Base-by-base conservation (phyloP, 1,140 invertebrate species). In the Polypedilum vanderplanki region DNA sequence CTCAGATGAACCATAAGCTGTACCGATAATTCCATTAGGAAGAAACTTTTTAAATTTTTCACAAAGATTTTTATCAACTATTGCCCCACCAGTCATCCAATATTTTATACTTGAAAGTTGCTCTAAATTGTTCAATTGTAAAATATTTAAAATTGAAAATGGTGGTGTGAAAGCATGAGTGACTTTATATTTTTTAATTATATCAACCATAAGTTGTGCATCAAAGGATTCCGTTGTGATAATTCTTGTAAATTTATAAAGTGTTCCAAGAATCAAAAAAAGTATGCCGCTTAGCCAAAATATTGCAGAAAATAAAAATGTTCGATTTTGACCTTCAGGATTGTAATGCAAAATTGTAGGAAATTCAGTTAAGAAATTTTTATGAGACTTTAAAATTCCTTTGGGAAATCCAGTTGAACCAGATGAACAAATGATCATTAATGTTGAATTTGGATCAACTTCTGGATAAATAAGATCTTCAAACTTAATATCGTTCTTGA, bases 391-490 rank as follows among this genome's bases (percentile, higher is more conserved):
- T 80, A 88, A 87, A 0, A 93, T 92, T 17, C 90, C 91, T 83
- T 94, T 94, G 0, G 93, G 91, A 15, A 88, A 79, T 65, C 93
- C 91, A 33, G 91, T 93, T 1, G 92, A 93, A 10, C 91, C 92
- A 75, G 90, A 91, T 0, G 91, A 87, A 74, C 80, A 84, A 0
- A 86, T 77, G 75, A 87, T 81, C 7, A 80, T 77, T 9, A 80
- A 79, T 5, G 80, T 81, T 75, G 81, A 79, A 75, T 81, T 80
- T 0, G 80, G 79, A 5, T 80, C 81, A 15, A 57, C 15, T 57
- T 12, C 4, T 15, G 46, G 46, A 3, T 77, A 82, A 80, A 79
- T 76, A 75, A 78, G 82, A 65, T 79, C 76, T 0, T 78, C 40
- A 74, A 82, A 80, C 1, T 76, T 76, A 33, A 78, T 79, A 17